These are phyloP conservation scores for Mylabris sibirica DNA, from an alignment of 2,888 invertebrate genomes.

Conservation along the genomic window DNA sequence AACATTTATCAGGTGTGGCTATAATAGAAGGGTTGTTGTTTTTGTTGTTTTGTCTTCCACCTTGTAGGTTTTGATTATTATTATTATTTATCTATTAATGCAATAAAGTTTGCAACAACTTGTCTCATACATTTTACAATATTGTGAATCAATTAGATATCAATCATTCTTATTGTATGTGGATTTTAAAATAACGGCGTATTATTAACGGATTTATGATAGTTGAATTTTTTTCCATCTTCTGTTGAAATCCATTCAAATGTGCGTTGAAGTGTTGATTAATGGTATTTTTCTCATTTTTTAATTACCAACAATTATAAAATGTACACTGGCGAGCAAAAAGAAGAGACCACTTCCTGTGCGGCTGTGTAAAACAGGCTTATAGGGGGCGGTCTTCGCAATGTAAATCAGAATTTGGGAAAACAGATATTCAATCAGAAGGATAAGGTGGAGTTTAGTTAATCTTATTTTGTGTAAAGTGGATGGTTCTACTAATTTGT, in stretches of 20 bases:
- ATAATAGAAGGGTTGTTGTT: conserved; percentile 1
- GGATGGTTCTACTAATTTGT: too few relatives aligned
- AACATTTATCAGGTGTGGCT: conserved; percentile 12
- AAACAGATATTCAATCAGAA: too few relatives aligned
- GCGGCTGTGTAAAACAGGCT: too few relatives aligned
- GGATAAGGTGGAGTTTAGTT: too few relatives aligned
- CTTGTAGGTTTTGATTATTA: background rate
- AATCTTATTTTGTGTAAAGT: too few relatives aligned
- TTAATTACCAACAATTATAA: background rate
- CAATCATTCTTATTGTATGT: conserved; percentile 4
- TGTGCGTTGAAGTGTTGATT: conserved; percentile 12
- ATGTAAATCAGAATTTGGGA: too few relatives aligned
- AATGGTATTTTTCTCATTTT: background rate
- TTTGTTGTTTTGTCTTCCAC: background rate
- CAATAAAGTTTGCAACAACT: conserved; percentile 1
- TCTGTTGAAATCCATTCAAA: background rate
- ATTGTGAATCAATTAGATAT: conserved; percentile 5
- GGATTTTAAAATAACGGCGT: background rate
- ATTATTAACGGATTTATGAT: conserved; percentile 11
- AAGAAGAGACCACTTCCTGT: too few relatives aligned
- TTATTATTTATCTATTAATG: background rate
- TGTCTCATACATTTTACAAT: conserved; percentile 9
- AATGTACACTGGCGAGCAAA: too few relatives aligned
- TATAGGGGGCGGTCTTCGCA: too few relatives aligned
- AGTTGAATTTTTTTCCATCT: background rate